These are phyloP conservation scores for Sphaerophoria rueppellii DNA, from an alignment of 2,888 invertebrate genomes.

Conservation along the genomic window DNA sequence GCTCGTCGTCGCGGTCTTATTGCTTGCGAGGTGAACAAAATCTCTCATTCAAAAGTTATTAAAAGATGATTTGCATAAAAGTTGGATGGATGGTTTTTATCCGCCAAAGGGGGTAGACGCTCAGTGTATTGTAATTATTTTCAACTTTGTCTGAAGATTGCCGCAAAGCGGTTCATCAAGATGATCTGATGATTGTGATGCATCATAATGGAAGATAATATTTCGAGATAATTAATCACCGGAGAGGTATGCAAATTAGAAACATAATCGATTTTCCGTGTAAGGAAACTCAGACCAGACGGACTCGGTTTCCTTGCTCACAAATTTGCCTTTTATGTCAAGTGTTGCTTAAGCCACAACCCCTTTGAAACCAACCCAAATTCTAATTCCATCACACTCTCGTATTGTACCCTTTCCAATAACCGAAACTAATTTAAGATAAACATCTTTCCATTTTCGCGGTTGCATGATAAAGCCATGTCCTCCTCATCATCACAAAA, in stretches of 20 bases:
- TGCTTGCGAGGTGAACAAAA: constrained; percentile 1
- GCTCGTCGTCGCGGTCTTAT: neutral
- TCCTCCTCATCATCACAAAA: constrained; percentile 61
- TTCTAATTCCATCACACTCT: constrained; percentile 64
- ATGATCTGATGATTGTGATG: neutral
- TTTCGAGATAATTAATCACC: constrained; percentile 50
- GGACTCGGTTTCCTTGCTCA: too few species aligned
- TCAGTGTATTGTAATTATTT: constrained; percentile 42
- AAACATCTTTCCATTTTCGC: constrained; percentile 75
- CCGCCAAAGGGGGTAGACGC: constrained; percentile 35
- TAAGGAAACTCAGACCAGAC: too few species aligned
- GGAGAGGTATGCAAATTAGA: constrained; percentile 55
- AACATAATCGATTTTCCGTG: neutral
- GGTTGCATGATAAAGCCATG: neutral
- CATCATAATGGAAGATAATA: neutral
- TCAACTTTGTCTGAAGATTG: constrained; percentile 42
- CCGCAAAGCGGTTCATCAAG: constrained; percentile 20
- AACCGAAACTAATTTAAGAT: constrained; percentile 80
- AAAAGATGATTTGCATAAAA: constrained; percentile 80
- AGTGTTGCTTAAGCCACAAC: too few species aligned
- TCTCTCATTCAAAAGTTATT: constrained; percentile 77
- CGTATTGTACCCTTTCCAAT: constrained; percentile 48
- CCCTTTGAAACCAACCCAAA: constrained; percentile 10
- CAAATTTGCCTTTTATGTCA: too few species aligned
- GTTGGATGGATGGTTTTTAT: constrained; percentile 33